A percentile compares a stretch with the other conserved stretches of the same genome.
These are phyloP conservation scores for Harpalus rubripes DNA, from an alignment of 2,888 invertebrate genomes.

Conservation along the genomic window DNA sequence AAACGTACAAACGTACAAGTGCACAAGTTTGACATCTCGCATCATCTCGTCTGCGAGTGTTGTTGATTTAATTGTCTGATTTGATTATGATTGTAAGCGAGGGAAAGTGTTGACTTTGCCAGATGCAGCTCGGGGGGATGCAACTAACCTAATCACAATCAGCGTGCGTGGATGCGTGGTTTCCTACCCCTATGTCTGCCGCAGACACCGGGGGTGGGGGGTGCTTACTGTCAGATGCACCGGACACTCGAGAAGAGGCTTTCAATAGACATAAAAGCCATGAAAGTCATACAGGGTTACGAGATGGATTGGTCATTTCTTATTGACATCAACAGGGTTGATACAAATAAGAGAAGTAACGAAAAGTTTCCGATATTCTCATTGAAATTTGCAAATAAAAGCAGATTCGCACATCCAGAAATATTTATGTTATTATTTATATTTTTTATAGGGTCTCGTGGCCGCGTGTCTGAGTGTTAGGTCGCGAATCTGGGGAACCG, in stretches of 20 bases:
- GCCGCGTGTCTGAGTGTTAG: too few relatives aligned
- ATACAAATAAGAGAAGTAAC: too few relatives aligned
- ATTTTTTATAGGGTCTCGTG: too few relatives aligned
- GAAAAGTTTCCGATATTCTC: too few relatives aligned
- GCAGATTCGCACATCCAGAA: too few relatives aligned
- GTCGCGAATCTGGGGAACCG: too few relatives aligned
- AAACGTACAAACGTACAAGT: slow-evolving; percentile 13
- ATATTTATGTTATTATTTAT: too few relatives aligned
- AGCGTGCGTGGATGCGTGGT: slow-evolving; percentile 40
- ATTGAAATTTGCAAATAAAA: too few relatives aligned
- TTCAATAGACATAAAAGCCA: neutral
- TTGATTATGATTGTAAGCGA: slow-evolving; percentile 70
- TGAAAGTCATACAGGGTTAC: neutral
- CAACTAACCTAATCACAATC: slow-evolving; percentile 65
- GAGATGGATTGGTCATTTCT: neutral
- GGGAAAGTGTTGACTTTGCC: slow-evolving; percentile 71
- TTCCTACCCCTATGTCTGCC: slow-evolving; percentile 8
- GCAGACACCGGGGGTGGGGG: slow-evolving; percentile 13
- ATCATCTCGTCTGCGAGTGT: slow-evolving; percentile 15
- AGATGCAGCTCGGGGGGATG: slow-evolving; percentile 67
- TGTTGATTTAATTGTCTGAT: slow-evolving; percentile 69
- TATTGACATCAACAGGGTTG: neutral
- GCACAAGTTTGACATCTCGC: slow-evolving; percentile 13
- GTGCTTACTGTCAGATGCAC: slow-evolving; percentile 28
- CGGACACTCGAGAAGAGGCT: neutral